A percentile compares a stretch with the other conserved stretches of the same genome.
Evolutionary conservation across 37 sponge, comb jelly and placozoan species (phyloP).

Genomic region (Bolinopsis microptera): DNA sequence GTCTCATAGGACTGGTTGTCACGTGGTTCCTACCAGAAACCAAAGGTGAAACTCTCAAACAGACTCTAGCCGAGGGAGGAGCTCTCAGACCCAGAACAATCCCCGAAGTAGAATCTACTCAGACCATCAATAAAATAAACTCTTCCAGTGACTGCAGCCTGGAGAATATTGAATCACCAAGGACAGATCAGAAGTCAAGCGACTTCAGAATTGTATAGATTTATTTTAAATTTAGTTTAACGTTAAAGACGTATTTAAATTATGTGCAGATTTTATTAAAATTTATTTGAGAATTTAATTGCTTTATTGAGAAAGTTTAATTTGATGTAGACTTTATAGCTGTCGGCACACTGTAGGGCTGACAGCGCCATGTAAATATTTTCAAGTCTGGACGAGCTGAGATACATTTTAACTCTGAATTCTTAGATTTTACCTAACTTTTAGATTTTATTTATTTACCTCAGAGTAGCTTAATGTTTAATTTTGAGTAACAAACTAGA

Average conservation of each 20-base stretch:
- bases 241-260: not conserved
- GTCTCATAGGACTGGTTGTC: constrained; percentile 1
- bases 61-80: constrained; percentile 5
- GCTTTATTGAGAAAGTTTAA: not conserved
- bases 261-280: not conserved
- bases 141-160: not conserved
- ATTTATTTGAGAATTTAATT: not conserved
- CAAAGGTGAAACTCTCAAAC: constrained; percentile 27
- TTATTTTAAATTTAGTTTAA: not conserved
- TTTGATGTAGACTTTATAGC: not conserved
- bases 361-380: not conserved
- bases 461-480: not conserved
- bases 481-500: too few species aligned
- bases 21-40: constrained; percentile 50
- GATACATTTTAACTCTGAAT: too few species aligned
- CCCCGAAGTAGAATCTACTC: not conserved
- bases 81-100: not conserved
- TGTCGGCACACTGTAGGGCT: not conserved
- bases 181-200: not conserved
- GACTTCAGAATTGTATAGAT: not conserved
- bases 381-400: not conserved
- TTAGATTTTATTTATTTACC: too few species aligned
- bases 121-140: not conserved
- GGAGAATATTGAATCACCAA: not conserved
- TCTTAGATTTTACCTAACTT: too few species aligned